phyloP scores from a whole-genome alignment of 1,140 invertebrate species.

The Archivesica marissinica region DNA sequence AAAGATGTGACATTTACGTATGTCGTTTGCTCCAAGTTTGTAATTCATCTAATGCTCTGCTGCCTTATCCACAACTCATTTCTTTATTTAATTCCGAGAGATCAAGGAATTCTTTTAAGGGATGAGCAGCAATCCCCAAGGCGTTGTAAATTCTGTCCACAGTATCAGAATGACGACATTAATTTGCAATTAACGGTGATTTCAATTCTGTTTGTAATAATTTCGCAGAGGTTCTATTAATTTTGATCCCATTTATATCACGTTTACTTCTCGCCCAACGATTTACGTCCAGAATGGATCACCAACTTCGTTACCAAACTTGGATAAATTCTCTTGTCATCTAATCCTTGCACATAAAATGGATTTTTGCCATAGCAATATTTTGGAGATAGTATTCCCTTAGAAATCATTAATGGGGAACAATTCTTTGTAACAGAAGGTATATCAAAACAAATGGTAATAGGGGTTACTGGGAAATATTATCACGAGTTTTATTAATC shows the following conservation, averaged over 20 bases:
- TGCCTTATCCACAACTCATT: constrained; percentile 34
- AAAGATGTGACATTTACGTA: too few relatives aligned
- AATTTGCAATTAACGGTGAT: constrained; percentile 64
- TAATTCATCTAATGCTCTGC: neutral
- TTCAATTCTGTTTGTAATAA: constrained; percentile 65
- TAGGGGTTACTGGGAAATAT: constrained; percentile 37
- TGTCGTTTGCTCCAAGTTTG: neutral
- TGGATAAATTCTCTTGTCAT: constrained; percentile 11
- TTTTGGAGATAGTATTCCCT: constrained; percentile 39
- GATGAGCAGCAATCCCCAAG: constrained; percentile 36
- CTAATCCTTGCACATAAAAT: constrained; percentile 53
- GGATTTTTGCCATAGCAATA: constrained; percentile 16
- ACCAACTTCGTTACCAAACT: neutral
- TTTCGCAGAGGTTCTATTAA: constrained; percentile 62
- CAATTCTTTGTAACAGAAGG: constrained; percentile 58
- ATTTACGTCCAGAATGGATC: constrained; percentile 28
- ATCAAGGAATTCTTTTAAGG: constrained; percentile 54
- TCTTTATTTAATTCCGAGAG: constrained; percentile 60
- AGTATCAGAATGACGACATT: constrained; percentile 32
- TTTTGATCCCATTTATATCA: constrained; percentile 57
- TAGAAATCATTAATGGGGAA: constrained; percentile 52
- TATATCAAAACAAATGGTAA: constrained; percentile 56
- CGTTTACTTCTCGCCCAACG: constrained; percentile 29
- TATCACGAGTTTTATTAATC: constrained; percentile 53
- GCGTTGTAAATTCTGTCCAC: constrained; percentile 40